phyloP scores from a whole-genome alignment of 2,888 invertebrate genomes.

The Caenorhabditis sp. region DNA sequence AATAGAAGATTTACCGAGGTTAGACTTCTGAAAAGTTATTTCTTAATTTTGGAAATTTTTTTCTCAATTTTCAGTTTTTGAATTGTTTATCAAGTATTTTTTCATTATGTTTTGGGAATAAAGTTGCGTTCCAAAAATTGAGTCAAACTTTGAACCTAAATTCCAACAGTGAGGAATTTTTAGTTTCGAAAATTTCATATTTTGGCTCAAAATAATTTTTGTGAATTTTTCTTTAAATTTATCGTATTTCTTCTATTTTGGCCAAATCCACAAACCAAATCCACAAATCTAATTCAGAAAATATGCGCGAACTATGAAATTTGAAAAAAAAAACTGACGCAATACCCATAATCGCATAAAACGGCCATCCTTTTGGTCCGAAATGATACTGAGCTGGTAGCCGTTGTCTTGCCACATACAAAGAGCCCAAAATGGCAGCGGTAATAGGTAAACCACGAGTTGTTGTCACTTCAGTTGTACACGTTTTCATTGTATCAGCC shows the following conservation, averaged over 20 bases:
- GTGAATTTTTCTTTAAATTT: too few relatives aligned
- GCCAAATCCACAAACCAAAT: too few relatives aligned
- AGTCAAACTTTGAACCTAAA: too few relatives aligned
- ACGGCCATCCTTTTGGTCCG: conserved; percentile 65
- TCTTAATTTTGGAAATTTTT: neutral
- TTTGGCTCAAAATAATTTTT: too few relatives aligned
- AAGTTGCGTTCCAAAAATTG: too few relatives aligned
- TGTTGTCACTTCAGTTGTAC: conserved; percentile 58
- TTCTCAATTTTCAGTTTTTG: too few relatives aligned
- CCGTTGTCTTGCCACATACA: conserved; percentile 57
- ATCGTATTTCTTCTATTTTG: too few relatives aligned
- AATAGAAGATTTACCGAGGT: conserved; percentile 56
- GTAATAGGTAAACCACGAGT: conserved; percentile 63
- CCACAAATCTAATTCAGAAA: too few relatives aligned
- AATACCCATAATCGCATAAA: conserved; percentile 63
- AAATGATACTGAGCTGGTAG: conserved; percentile 61
- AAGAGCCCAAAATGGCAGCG: conserved; percentile 51
- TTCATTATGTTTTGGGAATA: too few relatives aligned
- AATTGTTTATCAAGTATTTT: too few relatives aligned
- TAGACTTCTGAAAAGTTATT: conserved; percentile 38
- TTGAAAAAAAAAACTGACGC: conserved; percentile 27
- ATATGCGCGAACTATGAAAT: too few relatives aligned
- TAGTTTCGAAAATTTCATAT: neutral
- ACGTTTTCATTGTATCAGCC: conserved; percentile 45
- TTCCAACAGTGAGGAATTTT: too few relatives aligned